Conservation (phyloP, 2,888 invertebrate genomes). For the Morpho helenor region DNA sequence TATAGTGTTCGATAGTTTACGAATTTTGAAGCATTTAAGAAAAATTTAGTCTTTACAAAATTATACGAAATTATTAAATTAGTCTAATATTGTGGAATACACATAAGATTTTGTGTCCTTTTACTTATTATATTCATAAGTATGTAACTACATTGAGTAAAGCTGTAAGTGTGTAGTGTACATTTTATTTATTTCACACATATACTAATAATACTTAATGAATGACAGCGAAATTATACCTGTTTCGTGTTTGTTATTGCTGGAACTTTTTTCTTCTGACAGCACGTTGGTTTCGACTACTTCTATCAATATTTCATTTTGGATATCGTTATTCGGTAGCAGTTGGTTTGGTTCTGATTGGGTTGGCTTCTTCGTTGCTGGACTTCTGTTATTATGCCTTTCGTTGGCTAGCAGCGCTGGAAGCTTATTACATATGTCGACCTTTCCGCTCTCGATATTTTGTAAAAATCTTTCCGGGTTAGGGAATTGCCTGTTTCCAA, state of each 20-base stretch:
- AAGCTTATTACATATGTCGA: slow-evolving; percentile 75
- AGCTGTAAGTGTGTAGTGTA: not conserved
- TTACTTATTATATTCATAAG: too few species aligned
- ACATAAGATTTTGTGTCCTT: too few species aligned
- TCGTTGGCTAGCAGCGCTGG: slow-evolving; percentile 63
- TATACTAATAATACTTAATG: not conserved
- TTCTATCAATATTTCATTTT: slow-evolving; percentile 83
- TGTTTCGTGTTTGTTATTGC: slow-evolving; percentile 70
- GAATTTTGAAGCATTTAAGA: too few species aligned
- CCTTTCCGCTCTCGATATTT: slow-evolving; percentile 85
- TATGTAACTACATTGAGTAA: too few species aligned
- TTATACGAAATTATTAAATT: too few species aligned
- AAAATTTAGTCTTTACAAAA: too few species aligned
- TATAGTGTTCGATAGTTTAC: too few species aligned
- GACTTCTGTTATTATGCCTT: slow-evolving; percentile 62
- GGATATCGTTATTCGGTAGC: slow-evolving; percentile 78
- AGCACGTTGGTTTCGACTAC: slow-evolving; percentile 82
- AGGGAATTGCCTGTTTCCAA: slow-evolving; percentile 77
- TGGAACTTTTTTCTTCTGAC: slow-evolving; percentile 73
- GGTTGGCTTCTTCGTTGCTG: slow-evolving; percentile 65
- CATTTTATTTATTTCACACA: not conserved
- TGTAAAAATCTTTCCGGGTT: slow-evolving; percentile 84
- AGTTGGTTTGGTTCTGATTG: slow-evolving; percentile 71
- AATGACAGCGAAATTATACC: slow-evolving; percentile 39
- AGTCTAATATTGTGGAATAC: too few species aligned